phyloP scores from a whole-genome alignment of 1,140 invertebrate genomes.

The Acromyrmex echinatior region DNA sequence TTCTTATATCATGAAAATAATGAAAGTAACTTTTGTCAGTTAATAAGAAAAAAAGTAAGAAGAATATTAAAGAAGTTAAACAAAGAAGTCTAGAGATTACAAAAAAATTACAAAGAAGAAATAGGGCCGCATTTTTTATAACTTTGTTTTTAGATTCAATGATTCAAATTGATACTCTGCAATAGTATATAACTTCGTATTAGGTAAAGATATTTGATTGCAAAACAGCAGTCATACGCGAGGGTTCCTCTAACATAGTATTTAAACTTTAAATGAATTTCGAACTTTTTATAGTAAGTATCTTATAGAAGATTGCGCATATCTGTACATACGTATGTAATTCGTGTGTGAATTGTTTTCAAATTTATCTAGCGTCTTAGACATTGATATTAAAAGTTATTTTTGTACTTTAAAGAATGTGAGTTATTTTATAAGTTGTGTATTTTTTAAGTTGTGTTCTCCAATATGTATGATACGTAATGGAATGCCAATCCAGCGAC shows the following conservation, averaged over 20 bases:
- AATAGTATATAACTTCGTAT: not conserved
- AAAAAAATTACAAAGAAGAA: not conserved
- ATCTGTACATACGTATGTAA: not conserved
- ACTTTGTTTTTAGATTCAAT: not conserved
- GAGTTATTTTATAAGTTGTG: slow-evolving; percentile 10
- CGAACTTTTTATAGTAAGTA: slow-evolving; percentile 15
- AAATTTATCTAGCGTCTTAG: not conserved
- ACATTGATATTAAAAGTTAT: slow-evolving; percentile 19
- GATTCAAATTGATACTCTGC: not conserved
- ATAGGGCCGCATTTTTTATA: slow-evolving; percentile 3
- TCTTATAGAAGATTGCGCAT: not conserved
- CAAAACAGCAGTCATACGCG: not conserved
- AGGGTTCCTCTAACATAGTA: slow-evolving; percentile 30
- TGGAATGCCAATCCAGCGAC: not conserved
- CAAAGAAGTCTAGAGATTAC: not conserved
- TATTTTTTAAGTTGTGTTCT: not conserved
- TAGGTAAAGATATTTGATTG: not conserved
- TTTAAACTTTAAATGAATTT: slow-evolving; percentile 34
- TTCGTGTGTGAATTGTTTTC: not conserved
- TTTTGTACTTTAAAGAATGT: slow-evolving; percentile 38
- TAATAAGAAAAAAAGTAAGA: no score
- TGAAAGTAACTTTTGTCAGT: not conserved
- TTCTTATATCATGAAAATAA: not conserved
- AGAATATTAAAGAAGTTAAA: not conserved
- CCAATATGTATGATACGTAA: slow-evolving; percentile 26